Evolutionary conservation across 2,113 vertebrate genomes (phyloP).

Genomic region (Dicaeum eximium): DNA sequence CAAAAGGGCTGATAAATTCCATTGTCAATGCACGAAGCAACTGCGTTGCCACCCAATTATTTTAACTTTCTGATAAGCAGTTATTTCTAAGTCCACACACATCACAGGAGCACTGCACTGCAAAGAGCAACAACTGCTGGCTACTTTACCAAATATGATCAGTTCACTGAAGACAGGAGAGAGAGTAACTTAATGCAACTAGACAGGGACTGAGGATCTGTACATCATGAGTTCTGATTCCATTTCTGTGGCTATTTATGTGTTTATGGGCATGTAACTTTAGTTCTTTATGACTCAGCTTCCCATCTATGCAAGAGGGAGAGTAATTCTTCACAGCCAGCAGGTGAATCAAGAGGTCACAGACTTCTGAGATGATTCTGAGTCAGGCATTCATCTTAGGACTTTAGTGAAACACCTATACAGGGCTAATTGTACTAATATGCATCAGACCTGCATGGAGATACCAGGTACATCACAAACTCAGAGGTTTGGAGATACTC

Average conservation of each 20-base stretch:
- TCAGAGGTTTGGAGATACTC: neutral
- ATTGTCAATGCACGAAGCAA: neutral
- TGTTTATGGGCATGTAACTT: neutral
- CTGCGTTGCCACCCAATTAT: neutral
- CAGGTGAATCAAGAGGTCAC: constrained; percentile 5
- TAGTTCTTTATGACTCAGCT: neutral
- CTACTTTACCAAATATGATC: neutral
- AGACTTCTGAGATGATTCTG: neutral
- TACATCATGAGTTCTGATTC: neutral
- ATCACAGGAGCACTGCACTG: neutral
- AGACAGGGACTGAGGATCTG: neutral
- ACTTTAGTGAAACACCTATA: neutral
- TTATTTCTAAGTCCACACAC: neutral
- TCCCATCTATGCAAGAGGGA: neutral
- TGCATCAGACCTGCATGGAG: neutral
- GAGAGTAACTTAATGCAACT: neutral
- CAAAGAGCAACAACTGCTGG: neutral
- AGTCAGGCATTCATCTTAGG: neutral
- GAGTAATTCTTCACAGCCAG: neutral
- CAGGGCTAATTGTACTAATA: neutral
- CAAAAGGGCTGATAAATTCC: neutral
- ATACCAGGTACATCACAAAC: neutral
- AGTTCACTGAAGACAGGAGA: neutral
- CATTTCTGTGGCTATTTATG: neutral
- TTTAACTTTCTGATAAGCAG: neutral